A percentile compares a stretch with the other conserved stretches of the same genome.
These are phyloP conservation scores for Phenacoccus solenopsis DNA, from an alignment of 1,140 invertebrate genomes.

Conservation along the genomic window DNA sequence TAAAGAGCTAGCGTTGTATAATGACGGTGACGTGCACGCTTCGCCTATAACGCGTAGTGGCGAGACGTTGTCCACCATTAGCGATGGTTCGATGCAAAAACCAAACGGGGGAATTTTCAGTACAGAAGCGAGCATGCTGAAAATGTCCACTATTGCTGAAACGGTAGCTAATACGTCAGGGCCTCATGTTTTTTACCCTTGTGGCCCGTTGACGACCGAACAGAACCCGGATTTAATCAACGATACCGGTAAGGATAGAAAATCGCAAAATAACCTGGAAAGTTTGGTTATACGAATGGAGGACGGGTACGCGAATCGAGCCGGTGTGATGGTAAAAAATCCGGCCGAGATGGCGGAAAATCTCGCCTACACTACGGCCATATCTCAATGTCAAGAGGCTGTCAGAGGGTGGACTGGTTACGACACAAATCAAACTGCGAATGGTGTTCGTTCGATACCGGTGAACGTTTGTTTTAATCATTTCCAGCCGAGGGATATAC, in stretches of 20 bases:
- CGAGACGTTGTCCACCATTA: conserved; percentile 20
- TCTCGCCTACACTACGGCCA: background rate
- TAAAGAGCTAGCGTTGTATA: conserved; percentile 31
- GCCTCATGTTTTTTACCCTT: conserved; percentile 29
- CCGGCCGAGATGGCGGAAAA: background rate
- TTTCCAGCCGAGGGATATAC: background rate
- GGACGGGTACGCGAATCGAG: background rate
- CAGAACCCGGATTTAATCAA: conserved; percentile 64
- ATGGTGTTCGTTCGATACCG: background rate
- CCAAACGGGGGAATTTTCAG: conserved; percentile 29
- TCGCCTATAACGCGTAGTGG: conserved; percentile 23
- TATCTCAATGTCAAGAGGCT: background rate
- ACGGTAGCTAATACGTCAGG: conserved; percentile 30
- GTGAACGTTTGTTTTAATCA: background rate
- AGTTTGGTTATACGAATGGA: background rate
- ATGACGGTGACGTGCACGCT: conserved; percentile 26
- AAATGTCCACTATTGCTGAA: conserved; percentile 25
- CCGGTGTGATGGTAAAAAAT: background rate
- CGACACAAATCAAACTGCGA: background rate
- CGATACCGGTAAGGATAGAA: conserved; percentile 37
- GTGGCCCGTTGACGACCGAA: conserved; percentile 42
- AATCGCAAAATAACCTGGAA: background rate
- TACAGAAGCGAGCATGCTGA: conserved; percentile 33
- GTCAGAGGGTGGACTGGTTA: background rate
- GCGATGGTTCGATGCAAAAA: conserved; percentile 23